A percentile compares a stretch with the other conserved stretches of the same genome.
Conservation (phyloP, 2,888 invertebrate genomes). For the Carpatolechia fugitivella region DNA sequence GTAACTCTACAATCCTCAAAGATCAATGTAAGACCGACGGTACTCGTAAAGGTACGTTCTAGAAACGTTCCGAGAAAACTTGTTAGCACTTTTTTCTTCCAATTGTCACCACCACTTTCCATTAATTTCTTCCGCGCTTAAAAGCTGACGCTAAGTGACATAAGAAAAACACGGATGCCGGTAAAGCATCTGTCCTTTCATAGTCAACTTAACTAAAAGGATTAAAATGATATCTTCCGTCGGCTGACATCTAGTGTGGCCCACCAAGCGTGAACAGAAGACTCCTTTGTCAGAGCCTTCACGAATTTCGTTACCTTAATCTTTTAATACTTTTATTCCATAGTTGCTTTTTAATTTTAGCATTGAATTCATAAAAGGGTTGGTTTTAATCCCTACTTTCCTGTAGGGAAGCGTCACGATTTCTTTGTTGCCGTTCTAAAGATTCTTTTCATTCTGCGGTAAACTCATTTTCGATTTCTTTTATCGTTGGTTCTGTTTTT, state of each 20-base stretch:
- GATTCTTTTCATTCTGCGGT: constrained; percentile 51
- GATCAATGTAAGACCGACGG: neutral
- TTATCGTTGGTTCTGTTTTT: constrained; percentile 32
- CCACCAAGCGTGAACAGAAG: constrained; percentile 70
- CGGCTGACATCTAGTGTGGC: constrained; percentile 75
- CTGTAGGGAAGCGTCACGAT: constrained; percentile 53
- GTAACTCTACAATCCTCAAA: too few relatives aligned
- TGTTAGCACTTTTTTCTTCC: neutral
- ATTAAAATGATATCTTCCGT: constrained; percentile 79
- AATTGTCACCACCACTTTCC: constrained; percentile 18
- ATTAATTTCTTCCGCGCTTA: constrained; percentile 44
- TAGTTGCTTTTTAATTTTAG: constrained; percentile 74
- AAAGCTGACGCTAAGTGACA: constrained; percentile 52
- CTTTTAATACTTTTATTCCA: constrained; percentile 76
- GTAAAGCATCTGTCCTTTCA: constrained; percentile 73
- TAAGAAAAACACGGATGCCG: constrained; percentile 66
- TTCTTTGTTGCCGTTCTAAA: constrained; percentile 47
- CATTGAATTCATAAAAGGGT: constrained; percentile 66
- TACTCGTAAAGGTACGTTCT: too few relatives aligned
- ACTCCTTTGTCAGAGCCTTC: constrained; percentile 61
- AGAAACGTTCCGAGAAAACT: neutral
- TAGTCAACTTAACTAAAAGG: constrained; percentile 79
- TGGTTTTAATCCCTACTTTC: constrained; percentile 68
- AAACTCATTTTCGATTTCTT: constrained; percentile 48
- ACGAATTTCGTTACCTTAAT: constrained; percentile 73